Evolutionary conservation across 1,140 invertebrate genomes (phyloP), one percentile per base, ranked within the genome.

Genomic region (Popillia japonica): DNA sequence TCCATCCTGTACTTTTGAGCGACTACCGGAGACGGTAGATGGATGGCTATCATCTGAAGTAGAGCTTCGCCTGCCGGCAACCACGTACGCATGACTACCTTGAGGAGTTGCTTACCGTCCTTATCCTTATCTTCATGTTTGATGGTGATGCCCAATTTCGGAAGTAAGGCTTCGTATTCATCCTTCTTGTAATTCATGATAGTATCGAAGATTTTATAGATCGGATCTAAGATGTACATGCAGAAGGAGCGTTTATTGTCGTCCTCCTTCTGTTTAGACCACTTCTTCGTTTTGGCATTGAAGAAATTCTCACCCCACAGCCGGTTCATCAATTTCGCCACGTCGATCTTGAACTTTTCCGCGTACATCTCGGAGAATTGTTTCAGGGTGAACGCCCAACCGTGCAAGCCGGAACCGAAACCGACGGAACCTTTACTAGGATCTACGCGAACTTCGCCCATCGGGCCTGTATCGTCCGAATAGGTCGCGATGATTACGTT

Each of bases 401-500:
- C 98, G 87, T 99, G 99, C 75, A 99, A 94, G 86, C 96, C 99
- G 44, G 98, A 99, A 80, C 99, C 99, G 88, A 99, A 99, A 87
- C 99, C 99, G 80, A 99, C 98, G 80, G 97, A 99, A 85, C 98
- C 99, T 89, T 97, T 97, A 88, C 95, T 96, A 76, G 98, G 98
- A 87, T 99, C 96, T 82, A 99, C 97, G 83, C 96, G 92, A 79
- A 99, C 96, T 90, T 99, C 95, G 87, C 98, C 99, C 98, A 99
- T 99, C 55, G 99, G 98, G 80, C 98, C 98, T 85, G 93, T 91
- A 83, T 99, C 98, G 82, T 99, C 97, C 82, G 94, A 94, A 88
- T 99, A 99, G n/a, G 98, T 99, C 80, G 98, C 97, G 88, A 99
- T 99, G 87, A 99, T 99, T 79, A 99, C 98, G 90, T 99, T 99